Evolutionary conservation across 2,113 vertebrate genomes (phyloP).

Genomic region (Enhydra lutris): DNA sequence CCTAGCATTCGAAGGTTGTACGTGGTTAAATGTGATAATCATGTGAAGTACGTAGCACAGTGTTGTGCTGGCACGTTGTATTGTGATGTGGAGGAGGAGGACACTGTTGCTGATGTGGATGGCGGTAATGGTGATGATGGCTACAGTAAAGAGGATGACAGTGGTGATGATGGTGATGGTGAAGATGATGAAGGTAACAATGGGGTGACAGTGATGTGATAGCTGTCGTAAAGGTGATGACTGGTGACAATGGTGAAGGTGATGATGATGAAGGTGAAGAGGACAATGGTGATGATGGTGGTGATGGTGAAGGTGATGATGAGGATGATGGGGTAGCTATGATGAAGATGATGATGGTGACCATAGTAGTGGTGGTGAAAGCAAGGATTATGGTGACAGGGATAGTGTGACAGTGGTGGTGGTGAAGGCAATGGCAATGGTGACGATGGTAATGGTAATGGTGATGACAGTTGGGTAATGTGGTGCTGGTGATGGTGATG

Average conservation of each 20-base stretch:
- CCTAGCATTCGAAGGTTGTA: too few relatives aligned
- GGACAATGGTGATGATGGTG: background rate
- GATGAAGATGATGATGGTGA: background rate
- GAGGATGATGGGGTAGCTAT: background rate
- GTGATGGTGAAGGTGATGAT: background rate
- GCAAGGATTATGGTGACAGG: background rate
- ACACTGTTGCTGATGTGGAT: background rate
- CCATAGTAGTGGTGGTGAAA: background rate
- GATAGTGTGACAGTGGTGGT: background rate
- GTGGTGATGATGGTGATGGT: background rate
- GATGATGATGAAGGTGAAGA: background rate
- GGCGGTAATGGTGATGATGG: background rate
- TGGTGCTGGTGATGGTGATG: background rate
- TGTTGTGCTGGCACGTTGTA: rapidly evolving
- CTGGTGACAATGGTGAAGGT: background rate
- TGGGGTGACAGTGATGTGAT: background rate
- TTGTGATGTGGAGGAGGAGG: background rate
- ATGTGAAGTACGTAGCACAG: background rate
- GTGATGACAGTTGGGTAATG: background rate
- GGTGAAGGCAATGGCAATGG: background rate
- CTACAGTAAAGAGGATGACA: background rate
- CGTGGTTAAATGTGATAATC: background rate
- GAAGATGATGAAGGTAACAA: background rate
- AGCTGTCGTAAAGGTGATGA: background rate
- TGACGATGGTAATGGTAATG: background rate